These are phyloP conservation scores for Pseudorectes ferrugineus DNA, from an alignment of 2,113 vertebrate species.

Conservation along the genomic window DNA sequence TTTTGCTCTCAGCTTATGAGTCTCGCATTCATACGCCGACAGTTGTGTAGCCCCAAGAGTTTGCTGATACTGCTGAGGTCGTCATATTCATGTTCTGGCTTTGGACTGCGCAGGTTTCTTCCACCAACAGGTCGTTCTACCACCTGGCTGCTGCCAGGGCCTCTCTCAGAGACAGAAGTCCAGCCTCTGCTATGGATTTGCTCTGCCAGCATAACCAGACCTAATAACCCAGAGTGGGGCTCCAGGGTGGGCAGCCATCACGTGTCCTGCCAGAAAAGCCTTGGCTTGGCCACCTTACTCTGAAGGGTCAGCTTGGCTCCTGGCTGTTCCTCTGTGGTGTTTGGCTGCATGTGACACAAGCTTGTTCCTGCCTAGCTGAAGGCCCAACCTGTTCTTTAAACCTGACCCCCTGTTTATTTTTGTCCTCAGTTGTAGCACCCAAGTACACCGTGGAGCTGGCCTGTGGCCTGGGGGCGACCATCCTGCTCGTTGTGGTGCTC, in stretches of 20 bases:
- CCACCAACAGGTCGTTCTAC: neutral
- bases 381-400: neutral
- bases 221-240: neutral
- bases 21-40: no score
- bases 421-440: slow-evolving; percentile 47
- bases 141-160: neutral
- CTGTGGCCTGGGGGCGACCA: slow-evolving; percentile 82
- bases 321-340: neutral
- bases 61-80: neutral
- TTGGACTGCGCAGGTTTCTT: neutral
- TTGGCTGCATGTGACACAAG: neutral
- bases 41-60: neutral
- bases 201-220: neutral
- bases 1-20: no score
- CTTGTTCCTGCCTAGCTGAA: neutral
- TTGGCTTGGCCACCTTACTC: neutral
- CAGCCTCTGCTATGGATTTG: neutral
- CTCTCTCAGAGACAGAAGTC: neutral
- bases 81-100: neutral
- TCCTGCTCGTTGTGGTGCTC: slow-evolving; percentile 82
- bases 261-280: neutral
- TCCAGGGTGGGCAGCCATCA: neutral
- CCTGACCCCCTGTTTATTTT: neutral
- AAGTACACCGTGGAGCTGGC: slow-evolving; percentile 85
- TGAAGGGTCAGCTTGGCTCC: neutral